Conservation (phyloP, 1,140 invertebrate species). For the Tetragnatha versicolor region DNA sequence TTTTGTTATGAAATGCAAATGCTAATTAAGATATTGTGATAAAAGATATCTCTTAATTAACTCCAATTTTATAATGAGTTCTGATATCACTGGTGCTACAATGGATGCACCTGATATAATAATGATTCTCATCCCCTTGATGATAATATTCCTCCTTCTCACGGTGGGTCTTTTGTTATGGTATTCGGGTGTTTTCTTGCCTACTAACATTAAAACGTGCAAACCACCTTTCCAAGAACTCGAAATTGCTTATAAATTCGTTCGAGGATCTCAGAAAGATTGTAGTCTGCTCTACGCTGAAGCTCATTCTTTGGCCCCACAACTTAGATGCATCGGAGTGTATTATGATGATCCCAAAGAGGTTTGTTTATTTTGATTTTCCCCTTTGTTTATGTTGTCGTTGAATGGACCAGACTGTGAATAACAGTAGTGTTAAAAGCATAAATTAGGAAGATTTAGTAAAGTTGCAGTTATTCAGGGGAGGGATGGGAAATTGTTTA, state of each 20-base stretch:
- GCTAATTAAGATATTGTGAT: background rate
- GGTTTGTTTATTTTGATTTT: conserved; percentile 58
- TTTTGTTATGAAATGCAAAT: conserved; percentile 28
- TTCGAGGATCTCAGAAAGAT: conserved; percentile 64
- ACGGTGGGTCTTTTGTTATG: conserved; percentile 60
- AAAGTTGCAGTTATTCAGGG: too few relatives aligned
- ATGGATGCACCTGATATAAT: conserved; percentile 32
- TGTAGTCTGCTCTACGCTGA: conserved; percentile 64
- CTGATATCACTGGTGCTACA: background rate
- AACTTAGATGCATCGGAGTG: conserved; percentile 63
- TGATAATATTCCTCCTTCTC: conserved; percentile 59
- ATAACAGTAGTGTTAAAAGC: too few relatives aligned
- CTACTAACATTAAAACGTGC: conserved; percentile 61
- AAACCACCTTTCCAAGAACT: conserved; percentile 62
- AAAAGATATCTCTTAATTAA: background rate
- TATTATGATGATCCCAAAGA: conserved; percentile 66
- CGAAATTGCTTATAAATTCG: conserved; percentile 65
- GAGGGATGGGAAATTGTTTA: too few relatives aligned
- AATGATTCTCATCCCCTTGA: conserved; percentile 1
- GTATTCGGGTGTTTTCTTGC: conserved; percentile 62
- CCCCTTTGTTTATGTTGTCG: too few relatives aligned
- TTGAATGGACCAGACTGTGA: too few relatives aligned
- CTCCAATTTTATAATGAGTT: conserved; percentile 31
- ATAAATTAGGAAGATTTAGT: too few relatives aligned
- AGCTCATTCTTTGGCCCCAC: conserved; percentile 61